These are phyloP conservation scores for Poecilia picta DNA, from an alignment of 2,797 vertebrate genomes.

Conservation along the genomic window DNA sequence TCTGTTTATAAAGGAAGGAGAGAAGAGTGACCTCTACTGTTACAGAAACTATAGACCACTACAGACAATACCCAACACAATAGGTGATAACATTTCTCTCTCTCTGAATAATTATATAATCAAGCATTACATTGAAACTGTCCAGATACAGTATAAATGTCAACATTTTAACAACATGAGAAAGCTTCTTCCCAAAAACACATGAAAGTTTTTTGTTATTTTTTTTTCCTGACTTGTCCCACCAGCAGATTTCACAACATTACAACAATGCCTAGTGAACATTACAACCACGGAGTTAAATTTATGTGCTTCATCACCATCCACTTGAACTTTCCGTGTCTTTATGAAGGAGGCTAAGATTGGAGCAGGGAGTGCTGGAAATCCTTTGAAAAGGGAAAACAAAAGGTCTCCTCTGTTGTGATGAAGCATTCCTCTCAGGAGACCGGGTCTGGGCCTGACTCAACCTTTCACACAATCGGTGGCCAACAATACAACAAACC, in stretches of 20 bases:
- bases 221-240: constrained; percentile 42
- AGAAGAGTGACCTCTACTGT: constrained; percentile 85
- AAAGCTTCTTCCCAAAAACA: constrained; percentile 17
- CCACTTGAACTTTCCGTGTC: constrained; percentile 62
- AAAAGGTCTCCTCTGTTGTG: constrained; percentile 73
- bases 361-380: constrained; percentile 72
- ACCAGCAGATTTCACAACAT: constrained; percentile 36
- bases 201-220: neutral
- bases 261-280: constrained; percentile 60
- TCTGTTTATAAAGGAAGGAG: constrained; percentile 62
- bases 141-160: constrained; percentile 2
- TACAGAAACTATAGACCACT: constrained; percentile 46
- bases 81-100: neutral
- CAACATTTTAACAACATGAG: constrained; percentile 4
- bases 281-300: constrained; percentile 63
- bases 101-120: constrained; percentile 14
- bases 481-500: constrained; percentile 72
- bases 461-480: constrained; percentile 79
- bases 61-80: neutral
- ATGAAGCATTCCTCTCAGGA: constrained; percentile 72
- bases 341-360: constrained; percentile 68
- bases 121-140: neutral
- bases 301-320: constrained; percentile 64
- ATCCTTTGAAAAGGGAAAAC: constrained; percentile 79
- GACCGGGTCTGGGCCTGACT: constrained; percentile 72